Percentiles rank a stretch among this genome's conserved stretches.
Conservation (phyloP, 2,888 invertebrate genomes). For the Trilocha varians region DNA sequence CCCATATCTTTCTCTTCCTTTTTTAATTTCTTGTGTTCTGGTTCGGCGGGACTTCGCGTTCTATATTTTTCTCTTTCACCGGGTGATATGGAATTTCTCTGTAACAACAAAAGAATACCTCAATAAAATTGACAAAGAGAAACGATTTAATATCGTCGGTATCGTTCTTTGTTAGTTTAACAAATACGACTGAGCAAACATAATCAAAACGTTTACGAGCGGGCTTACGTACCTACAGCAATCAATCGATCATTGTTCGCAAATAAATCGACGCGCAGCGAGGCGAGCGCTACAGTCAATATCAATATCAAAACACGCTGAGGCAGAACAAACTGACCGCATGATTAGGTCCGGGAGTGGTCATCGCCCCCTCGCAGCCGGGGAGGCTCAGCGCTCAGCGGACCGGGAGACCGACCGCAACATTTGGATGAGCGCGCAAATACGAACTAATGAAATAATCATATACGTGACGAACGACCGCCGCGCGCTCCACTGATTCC, state of each 20-base stretch:
- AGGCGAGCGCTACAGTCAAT: conserved; percentile 67
- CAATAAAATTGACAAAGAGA: conserved; percentile 23
- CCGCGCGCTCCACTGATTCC: conserved; percentile 49
- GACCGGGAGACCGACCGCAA: conserved; percentile 28
- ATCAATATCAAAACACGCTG: conserved; percentile 74
- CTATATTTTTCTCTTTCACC: conserved; percentile 88
- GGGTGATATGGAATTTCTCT: conserved; percentile 90
- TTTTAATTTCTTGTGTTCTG: conserved; percentile 81
- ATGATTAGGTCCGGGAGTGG: conserved; percentile 71
- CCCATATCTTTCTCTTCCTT: conserved; percentile 89
- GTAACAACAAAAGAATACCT: conserved; percentile 44
- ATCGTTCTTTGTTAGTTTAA: conserved; percentile 5
- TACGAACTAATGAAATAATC: conserved; percentile 72
- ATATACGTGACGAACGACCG: conserved; percentile 65
- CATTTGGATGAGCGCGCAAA: conserved; percentile 68
- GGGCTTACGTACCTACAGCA: conserved; percentile 58
- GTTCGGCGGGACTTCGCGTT: conserved; percentile 83
- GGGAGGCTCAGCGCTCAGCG: conserved; percentile 19
- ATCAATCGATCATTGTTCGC: conserved; percentile 73
- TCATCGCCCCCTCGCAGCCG: conserved; percentile 47
- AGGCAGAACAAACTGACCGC: conserved; percentile 73
- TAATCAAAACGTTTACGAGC: conserved; percentile 67
- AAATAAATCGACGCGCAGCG: conserved; percentile 69
- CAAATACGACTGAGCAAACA: conserved; percentile 60
- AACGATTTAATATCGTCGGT: conserved; percentile 7